Conservation (phyloP, 2,113 vertebrate species). For the Catharus bicknelli region DNA sequence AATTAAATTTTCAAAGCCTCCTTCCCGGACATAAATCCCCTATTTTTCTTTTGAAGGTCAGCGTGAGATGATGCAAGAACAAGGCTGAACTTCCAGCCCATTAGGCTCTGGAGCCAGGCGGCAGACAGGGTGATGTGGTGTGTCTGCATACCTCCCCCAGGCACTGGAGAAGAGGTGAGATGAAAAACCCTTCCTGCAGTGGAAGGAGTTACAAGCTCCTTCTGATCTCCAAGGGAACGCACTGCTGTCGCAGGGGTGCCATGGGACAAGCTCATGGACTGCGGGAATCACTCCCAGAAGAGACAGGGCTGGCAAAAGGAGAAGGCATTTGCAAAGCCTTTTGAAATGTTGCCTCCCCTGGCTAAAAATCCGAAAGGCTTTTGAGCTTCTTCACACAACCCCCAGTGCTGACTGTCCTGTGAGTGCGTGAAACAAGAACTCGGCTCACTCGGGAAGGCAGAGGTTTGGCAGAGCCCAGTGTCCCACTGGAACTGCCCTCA, state of each 20-base stretch:
- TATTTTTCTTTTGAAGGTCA: constrained; percentile 45
- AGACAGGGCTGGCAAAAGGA: neutral
- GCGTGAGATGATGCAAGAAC: constrained; percentile 34
- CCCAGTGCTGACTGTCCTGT: neutral
- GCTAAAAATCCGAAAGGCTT: neutral
- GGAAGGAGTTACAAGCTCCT: neutral
- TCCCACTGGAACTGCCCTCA: no score
- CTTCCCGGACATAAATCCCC: constrained; percentile 21
- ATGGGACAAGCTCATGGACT: neutral
- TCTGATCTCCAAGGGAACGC: neutral
- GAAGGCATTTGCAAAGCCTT: neutral
- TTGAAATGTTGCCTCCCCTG: neutral
- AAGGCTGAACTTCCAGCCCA: neutral
- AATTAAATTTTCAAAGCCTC: constrained; percentile 48
- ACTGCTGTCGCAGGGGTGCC: neutral
- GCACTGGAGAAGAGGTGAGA: neutral
- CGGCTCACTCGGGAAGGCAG: rapidly evolving
- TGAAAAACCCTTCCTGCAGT: neutral
- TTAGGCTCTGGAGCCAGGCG: neutral
- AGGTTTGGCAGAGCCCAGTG: neutral
- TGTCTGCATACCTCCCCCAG: constrained; percentile 7
- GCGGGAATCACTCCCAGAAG: neutral
- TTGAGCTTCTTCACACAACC: neutral
- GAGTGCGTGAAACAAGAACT: neutral
- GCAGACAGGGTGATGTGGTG: neutral